Evolutionary conservation across 2,888 invertebrate genomes (phyloP).

Genomic region (Andrena dorsata): DNA sequence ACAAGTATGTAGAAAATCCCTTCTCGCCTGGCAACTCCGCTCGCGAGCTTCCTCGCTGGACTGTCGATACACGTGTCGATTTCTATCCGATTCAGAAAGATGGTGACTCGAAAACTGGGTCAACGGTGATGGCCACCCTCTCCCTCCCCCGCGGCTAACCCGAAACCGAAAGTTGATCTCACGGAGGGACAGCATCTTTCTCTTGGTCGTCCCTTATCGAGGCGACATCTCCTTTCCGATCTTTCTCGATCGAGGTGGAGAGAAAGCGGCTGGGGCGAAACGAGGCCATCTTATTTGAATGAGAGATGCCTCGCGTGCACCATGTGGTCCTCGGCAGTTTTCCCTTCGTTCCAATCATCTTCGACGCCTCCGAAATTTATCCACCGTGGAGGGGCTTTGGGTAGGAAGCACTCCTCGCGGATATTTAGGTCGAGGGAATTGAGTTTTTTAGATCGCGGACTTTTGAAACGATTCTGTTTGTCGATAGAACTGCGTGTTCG

Average conservation of each 20-base stretch:
- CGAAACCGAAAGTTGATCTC: constrained; percentile 73
- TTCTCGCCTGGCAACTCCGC: neutral
- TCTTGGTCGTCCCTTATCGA: constrained; percentile 60
- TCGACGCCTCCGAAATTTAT: constrained; percentile 28
- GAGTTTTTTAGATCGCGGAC: neutral
- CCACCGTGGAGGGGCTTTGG: neutral
- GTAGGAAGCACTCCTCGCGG: neutral
- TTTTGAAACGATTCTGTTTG: neutral
- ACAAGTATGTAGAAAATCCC: neutral
- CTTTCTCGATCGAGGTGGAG: constrained; percentile 74
- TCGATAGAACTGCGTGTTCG: too few relatives aligned
- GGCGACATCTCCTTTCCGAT: constrained; percentile 59
- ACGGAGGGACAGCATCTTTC: constrained; percentile 49
- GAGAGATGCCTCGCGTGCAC: constrained; percentile 69
- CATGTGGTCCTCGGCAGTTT: constrained; percentile 52
- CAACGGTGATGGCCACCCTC: constrained; percentile 51
- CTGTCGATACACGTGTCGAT: constrained; percentile 50
- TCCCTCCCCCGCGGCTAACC: constrained; percentile 38
- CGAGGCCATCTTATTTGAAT: constrained; percentile 77
- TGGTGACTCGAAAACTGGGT: constrained; percentile 56
- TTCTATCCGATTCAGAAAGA: constrained; percentile 48
- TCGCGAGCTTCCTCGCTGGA: neutral
- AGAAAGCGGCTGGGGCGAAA: constrained; percentile 79
- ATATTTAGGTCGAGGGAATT: neutral
- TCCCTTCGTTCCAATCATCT: constrained; percentile 56